Evolutionary conservation across 2,888 invertebrate genomes (phyloP).

Genomic region (Nomada ferruginata): DNA sequence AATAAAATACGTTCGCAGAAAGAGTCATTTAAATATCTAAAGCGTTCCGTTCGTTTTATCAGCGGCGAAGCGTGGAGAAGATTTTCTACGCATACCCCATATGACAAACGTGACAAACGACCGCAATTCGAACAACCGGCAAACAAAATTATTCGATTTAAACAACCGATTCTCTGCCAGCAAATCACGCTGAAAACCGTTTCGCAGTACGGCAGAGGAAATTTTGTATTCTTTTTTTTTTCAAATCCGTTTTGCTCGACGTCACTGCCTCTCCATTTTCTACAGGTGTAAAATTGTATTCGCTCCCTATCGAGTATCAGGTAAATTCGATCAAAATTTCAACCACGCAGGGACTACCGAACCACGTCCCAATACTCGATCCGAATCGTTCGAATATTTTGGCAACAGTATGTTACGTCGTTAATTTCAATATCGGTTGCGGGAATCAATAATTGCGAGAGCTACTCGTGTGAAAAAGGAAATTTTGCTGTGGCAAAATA

Average conservation of each 20-base stretch:
- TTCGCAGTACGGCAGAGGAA: neutral
- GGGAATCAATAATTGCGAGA: too few species aligned
- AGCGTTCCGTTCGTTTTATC: neutral
- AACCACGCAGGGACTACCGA: neutral
- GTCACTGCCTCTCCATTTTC: slow-evolving; percentile 7
- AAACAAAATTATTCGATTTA: slow-evolving; percentile 50
- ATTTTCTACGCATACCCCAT: neutral
- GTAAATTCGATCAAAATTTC: slow-evolving; percentile 44
- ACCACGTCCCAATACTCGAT: slow-evolving; percentile 3
- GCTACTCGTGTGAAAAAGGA: too few species aligned
- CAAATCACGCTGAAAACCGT: slow-evolving; percentile 32
- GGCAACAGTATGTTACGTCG: neutral
- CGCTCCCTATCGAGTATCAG: neutral
- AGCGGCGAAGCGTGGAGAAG: neutral
- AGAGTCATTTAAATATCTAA: slow-evolving; percentile 4
- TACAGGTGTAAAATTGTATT: slow-evolving; percentile 44
- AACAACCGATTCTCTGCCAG: slow-evolving; percentile 36
- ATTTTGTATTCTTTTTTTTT: slow-evolving; percentile 1
- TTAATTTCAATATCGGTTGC: too few species aligned
- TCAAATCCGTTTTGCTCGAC: slow-evolving; percentile 31
- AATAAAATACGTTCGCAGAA: neutral
- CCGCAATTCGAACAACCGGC: slow-evolving; percentile 10
- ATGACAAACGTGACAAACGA: slow-evolving; percentile 38
- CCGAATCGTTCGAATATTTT: slow-evolving; percentile 14
- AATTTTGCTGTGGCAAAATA: too few species aligned